Percentiles rank a stretch among this genome's conserved stretches.
These are phyloP conservation scores for Cataglyphis livida DNA, from an alignment of 2,888 invertebrate species.

Conservation along the genomic window DNA sequence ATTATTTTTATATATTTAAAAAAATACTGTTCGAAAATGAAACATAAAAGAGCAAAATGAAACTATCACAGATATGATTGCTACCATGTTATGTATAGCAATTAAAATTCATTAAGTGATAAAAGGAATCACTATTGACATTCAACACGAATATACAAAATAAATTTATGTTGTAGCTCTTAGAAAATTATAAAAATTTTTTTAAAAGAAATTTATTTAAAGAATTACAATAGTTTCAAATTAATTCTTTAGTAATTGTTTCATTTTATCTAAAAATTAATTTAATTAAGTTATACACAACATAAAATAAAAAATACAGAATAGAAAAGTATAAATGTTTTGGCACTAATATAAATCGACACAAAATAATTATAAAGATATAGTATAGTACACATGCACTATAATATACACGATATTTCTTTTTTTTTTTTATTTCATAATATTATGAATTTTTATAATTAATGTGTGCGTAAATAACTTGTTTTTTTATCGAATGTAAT, in stretches of 20 bases:
- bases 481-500: not conserved
- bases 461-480: not conserved
- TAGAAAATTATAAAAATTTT: not conserved
- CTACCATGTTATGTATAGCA: not conserved
- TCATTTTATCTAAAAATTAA: constrained; percentile 9
- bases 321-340: not conserved
- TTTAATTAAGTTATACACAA: not conserved
- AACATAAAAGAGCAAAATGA: constrained; percentile 13
- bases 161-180: not conserved
- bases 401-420: not conserved
- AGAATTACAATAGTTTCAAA: constrained; percentile 4
- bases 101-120: not conserved
- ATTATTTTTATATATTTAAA: constrained; percentile 1
- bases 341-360: not conserved
- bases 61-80: constrained; percentile 10
- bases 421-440: not conserved
- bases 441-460: not conserved
- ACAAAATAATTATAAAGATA: not conserved
- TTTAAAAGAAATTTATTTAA: not conserved
- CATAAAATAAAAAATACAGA: not conserved
- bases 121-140: not conserved
- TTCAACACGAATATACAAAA: not conserved
- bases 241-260: constrained; percentile 1
- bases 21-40: constrained; percentile 31
- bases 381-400: not conserved